phyloP scores from a whole-genome alignment of 2,888 invertebrate genomes.

The Papilio gigon region DNA sequence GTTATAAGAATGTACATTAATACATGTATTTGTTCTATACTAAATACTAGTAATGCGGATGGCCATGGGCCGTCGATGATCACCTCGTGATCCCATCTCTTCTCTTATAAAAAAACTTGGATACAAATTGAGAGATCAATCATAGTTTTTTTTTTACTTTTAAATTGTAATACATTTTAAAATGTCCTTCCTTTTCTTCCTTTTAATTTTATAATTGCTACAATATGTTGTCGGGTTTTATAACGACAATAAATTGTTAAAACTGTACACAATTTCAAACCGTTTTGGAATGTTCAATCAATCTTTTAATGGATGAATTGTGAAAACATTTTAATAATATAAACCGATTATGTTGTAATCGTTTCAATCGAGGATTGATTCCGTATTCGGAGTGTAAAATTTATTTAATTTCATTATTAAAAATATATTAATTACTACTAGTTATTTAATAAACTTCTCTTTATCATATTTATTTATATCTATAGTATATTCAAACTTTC shows the following conservation, averaged over 20 bases:
- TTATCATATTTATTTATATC: no score
- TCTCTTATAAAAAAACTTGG: not conserved
- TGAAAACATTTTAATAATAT: not conserved
- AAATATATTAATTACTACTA: not conserved
- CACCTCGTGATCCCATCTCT: no score
- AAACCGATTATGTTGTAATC: constrained; percentile 7
- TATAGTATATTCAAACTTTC: no score
- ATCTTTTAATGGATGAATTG: not conserved
- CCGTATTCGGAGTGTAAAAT: not conserved
- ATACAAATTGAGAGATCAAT: not conserved
- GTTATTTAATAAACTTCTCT: no score
- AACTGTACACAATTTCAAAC: not conserved
- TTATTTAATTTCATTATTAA: not conserved
- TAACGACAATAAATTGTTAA: not conserved
- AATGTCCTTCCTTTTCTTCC: no score
- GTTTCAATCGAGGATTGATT: not conserved
- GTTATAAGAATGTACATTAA: not conserved
- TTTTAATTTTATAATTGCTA: not conserved
- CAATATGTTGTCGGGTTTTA: not conserved
- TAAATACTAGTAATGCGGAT: no score
- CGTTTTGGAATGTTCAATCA: not conserved
- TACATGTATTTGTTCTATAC: not conserved
- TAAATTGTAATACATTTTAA: no score
- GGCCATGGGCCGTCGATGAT: no score
- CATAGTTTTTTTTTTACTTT: no score